Percentiles rank a stretch among this genome's conserved stretches.
These are phyloP conservation scores for Troides helena DNA, from an alignment of 2,888 invertebrate genomes.

Conservation along the genomic window DNA sequence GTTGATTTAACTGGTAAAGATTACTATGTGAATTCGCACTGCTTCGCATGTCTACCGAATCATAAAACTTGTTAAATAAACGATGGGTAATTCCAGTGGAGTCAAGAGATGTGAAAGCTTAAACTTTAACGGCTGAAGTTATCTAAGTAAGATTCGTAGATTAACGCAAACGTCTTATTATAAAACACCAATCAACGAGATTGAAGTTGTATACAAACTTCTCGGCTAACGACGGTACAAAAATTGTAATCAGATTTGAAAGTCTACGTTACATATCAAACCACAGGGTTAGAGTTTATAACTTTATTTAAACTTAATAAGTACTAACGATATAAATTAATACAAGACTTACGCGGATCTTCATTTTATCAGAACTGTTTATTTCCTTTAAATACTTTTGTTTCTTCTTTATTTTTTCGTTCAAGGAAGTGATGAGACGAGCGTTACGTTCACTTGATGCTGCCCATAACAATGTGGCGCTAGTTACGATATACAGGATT, in stretches of 20 bases:
- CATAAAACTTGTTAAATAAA: slow-evolving; percentile 3
- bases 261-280: background rate
- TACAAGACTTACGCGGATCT: background rate
- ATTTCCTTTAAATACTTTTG: too few relatives aligned
- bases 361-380: too few relatives aligned
- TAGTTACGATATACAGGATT: too few relatives aligned
- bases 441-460: too few relatives aligned
- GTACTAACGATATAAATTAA: background rate
- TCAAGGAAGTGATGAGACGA: too few relatives aligned
- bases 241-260: background rate
- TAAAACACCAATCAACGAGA: slow-evolving; percentile 1
- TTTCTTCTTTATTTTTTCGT: too few relatives aligned
- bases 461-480: too few relatives aligned
- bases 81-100: background rate
- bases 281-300: background rate
- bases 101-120: background rate
- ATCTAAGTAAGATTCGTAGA: background rate
- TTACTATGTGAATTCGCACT: background rate
- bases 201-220: slow-evolving; percentile 12
- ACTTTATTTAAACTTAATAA: background rate
- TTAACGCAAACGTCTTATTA: slow-evolving; percentile 1
- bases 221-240: background rate
- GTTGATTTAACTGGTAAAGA: background rate
- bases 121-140: slow-evolving; percentile 1
- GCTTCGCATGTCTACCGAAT: background rate